Percentiles rank a stretch among this genome's conserved stretches.
Conservation (phyloP, 2,797 vertebrate genomes). For the Spea hammondii region DNA sequence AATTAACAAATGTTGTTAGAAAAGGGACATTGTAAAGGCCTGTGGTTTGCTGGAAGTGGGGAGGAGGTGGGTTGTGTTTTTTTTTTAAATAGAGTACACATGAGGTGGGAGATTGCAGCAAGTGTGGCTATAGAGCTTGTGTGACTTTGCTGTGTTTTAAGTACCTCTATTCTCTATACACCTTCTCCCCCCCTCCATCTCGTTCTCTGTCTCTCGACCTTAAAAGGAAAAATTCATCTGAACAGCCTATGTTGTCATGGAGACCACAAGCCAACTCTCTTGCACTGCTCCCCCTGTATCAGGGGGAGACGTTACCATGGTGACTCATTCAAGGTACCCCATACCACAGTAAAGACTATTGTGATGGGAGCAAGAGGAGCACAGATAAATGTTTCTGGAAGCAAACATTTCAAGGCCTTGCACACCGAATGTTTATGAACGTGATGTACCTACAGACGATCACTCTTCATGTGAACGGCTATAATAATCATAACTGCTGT, state of each 20-base stretch:
- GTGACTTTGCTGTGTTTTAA: conserved; percentile 14
- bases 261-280: conserved; percentile 44
- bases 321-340: conserved; percentile 41
- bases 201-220: conserved; percentile 38
- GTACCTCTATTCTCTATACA: conserved; percentile 27
- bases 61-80: background rate
- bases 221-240: conserved; percentile 51
- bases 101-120: background rate
- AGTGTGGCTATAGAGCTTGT: background rate
- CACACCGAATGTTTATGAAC: background rate
- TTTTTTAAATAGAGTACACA: background rate
- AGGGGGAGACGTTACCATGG: conserved; percentile 50
- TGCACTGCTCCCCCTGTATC: conserved; percentile 45
- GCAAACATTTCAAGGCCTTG: conserved; percentile 34
- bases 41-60: no score
- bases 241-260: conserved; percentile 48
- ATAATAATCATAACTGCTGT: background rate
- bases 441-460: background rate
- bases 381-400: conserved; percentile 47
- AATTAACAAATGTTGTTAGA: background rate
- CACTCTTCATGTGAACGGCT: background rate
- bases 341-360: conserved; percentile 47
- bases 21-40: background rate
- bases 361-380: conserved; percentile 37
- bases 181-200: conserved; percentile 38